Evolutionary conservation across 2,113 vertebrate genomes (phyloP), one percentile per base, ranked within the genome.

Genomic region (Corythornis madagascariensis): DNA sequence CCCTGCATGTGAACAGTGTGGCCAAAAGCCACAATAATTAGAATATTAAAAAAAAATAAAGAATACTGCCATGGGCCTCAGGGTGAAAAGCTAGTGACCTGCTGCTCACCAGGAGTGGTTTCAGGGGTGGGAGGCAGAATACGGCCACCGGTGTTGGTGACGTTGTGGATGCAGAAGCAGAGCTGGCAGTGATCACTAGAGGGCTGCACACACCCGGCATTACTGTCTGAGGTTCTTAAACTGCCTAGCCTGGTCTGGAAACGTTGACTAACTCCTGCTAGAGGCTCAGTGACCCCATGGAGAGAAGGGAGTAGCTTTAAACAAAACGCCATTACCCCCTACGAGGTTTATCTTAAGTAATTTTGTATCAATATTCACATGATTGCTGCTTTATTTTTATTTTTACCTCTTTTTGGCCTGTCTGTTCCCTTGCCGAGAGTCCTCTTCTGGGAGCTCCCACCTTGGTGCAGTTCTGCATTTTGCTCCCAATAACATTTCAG

Each of bases 71-170:
- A 5, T 14, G 50, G 11, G 25, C 5, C 10, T 60, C 29, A 4
- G 73, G 18, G 11, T 63, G 43, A 28, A 29, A 63, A 84, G 8
- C 21, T 19, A 11, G 33, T 19, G 66, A 38, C 11, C 11, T 33
- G 70, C 45, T 88, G 60, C 20, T 22, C 2, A 1, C 42, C n/a
- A 31, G 80, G 61, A 38, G n/a, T 0, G 2, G 59, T 9, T 60
- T 24, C 2, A 4, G 77, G 31, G 55, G n/a, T 9, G 26, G 1
- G 10, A 16, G 13, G 16, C 25, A 31, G 40, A 10, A 55, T 24
- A 0, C 0, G 25, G 64, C 52, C 35, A 0, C 7, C 1, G 47
- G 17, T 3, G 61, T 11, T 22, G 2, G 55, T 0, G 11, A 40
- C 7, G 60, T 7, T n/a, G 1, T 18, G n/a, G 25, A 1, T 13